phyloP scores from a whole-genome alignment of 23 tunicate genomes.

The Ascidia mentula region DNA sequence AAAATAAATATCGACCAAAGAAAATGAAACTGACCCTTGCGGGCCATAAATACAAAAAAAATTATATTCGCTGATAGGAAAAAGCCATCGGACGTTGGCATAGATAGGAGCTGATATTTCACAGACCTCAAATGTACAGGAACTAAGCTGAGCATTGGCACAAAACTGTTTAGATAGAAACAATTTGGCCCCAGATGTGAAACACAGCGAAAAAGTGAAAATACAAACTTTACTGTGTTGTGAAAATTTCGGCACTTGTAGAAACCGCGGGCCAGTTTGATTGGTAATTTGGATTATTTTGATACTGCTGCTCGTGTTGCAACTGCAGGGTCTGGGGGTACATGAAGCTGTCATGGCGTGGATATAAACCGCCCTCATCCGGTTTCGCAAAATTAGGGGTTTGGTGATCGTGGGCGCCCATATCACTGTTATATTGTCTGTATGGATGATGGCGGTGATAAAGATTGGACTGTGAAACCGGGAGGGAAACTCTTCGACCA shows the following conservation, averaged over 20 bases:
- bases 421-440: constrained; percentile 1
- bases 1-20: constrained; percentile 6
- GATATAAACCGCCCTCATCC: neutral
- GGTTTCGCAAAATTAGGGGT: constrained; percentile 3
- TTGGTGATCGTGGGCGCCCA: neutral
- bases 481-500: constrained; percentile 33
- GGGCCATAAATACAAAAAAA: neutral
- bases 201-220: neutral
- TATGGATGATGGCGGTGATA: constrained; percentile 47
- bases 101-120: neutral
- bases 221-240: neutral
- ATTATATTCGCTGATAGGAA: neutral
- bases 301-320: neutral
- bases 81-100: neutral
- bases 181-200: neutral
- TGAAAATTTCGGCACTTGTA: neutral
- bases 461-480: neutral
- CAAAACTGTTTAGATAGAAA: neutral
- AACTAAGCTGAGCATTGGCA: neutral
- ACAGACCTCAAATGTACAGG: neutral
- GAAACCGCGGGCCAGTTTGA: neutral
- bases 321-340: neutral
- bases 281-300: neutral
- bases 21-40: neutral
- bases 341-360: neutral